Conservation (phyloP, 2,888 invertebrate species). For the Poecilobothrus nobilitatus region DNA sequence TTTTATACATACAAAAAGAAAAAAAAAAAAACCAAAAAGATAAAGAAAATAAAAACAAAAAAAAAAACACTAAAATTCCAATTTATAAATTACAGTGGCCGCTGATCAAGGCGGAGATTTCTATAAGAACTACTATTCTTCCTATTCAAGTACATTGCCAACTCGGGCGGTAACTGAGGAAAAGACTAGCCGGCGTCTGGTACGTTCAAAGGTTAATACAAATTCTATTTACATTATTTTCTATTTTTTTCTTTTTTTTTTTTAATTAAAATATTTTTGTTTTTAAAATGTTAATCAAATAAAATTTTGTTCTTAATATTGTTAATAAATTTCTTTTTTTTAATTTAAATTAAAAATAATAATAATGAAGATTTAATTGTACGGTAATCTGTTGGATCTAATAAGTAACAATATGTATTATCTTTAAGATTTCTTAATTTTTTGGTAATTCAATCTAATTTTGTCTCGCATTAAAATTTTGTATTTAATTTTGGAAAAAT, state of each 20-base stretch:
- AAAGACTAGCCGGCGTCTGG: conserved; percentile 59
- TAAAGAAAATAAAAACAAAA: conserved; percentile 7
- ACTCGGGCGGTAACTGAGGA: conserved; percentile 52
- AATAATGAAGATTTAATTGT: background rate
- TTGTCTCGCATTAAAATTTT: no score
- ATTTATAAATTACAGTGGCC: conserved; percentile 61
- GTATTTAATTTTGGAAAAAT: no score
- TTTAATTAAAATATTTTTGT: background rate
- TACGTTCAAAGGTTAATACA: conserved; percentile 47
- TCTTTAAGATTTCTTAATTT: background rate
- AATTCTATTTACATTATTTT: conserved; percentile 27
- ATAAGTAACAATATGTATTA: no score
- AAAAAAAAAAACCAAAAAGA: background rate
- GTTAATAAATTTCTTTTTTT: no score
- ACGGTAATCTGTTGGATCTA: no score
- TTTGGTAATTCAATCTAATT: background rate
- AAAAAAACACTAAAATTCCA: conserved; percentile 23
- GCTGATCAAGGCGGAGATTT: conserved; percentile 73
- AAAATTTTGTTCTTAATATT: background rate
- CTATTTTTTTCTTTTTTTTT: conserved; percentile 10
- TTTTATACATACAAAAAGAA: no score
- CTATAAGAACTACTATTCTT: conserved; percentile 75
- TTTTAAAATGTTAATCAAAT: no score
- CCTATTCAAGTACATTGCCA: conserved; percentile 56
- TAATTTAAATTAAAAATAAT: background rate